Conservation (phyloP, 2,797 vertebrate species). For the Botia almorhae region DNA sequence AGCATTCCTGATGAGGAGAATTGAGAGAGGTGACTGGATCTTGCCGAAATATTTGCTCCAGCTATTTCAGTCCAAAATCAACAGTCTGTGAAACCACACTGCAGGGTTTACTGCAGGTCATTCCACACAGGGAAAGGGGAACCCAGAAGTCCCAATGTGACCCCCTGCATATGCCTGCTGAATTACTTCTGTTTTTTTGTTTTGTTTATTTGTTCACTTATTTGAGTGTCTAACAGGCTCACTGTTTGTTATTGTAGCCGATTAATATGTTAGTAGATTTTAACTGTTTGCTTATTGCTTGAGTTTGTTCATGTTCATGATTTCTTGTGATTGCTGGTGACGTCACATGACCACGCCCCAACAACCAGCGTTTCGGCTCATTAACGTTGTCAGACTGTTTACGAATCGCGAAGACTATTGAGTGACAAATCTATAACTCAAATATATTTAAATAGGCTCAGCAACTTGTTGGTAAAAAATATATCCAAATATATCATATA, state of each 20-base stretch:
- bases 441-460: neutral
- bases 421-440: neutral
- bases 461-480: no score
- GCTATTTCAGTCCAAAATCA: conserved; percentile 22
- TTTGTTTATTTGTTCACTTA: neutral
- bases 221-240: neutral
- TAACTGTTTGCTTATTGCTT: neutral
- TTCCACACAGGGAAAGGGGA: neutral
- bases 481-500: no score
- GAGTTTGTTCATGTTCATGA: neutral
- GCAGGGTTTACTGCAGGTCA: neutral
- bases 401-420: neutral
- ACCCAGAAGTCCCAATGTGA: neutral
- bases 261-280: neutral
- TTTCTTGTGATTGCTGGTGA: neutral
- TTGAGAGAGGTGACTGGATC: conserved; percentile 8
- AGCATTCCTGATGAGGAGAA: conserved; percentile 84
- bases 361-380: neutral
- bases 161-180: neutral
- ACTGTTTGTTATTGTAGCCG: neutral
- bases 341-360: neutral
- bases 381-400: neutral
- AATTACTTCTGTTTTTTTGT: neutral
- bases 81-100: neutral
- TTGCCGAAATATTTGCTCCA: conserved; percentile 3